These are phyloP conservation scores for Oligia strigilis DNA, from an alignment of 2,888 invertebrate genomes.

Conservation along the genomic window DNA sequence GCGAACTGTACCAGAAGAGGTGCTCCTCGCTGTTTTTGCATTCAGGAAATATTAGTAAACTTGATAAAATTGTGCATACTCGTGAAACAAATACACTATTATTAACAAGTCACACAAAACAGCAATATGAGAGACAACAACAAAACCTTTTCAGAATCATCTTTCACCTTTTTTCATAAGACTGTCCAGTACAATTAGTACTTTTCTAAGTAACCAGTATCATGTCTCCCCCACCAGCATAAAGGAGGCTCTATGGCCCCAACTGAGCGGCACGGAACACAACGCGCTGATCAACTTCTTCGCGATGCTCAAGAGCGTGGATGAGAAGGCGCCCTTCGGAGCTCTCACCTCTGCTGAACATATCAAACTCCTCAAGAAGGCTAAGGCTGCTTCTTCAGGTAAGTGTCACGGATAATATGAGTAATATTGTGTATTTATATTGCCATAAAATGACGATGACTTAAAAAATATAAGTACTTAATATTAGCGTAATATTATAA, in stretches of 20 bases:
- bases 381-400: conserved; percentile 90
- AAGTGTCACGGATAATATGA: neutral
- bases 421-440: neutral
- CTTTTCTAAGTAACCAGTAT: neutral
- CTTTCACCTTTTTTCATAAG: neutral
- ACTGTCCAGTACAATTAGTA: neutral
- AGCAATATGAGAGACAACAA: neutral
- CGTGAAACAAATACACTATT: neutral
- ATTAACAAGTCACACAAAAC: neutral
- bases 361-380: conserved; percentile 90
- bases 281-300: conserved; percentile 82
- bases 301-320: conserved; percentile 79
- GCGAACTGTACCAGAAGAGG: too few relatives aligned
- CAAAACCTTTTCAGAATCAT: neutral
- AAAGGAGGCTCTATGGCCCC: conserved; percentile 80
- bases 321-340: conserved; percentile 78
- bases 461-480: neutral
- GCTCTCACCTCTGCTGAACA: conserved; percentile 88
- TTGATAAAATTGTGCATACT: neutral
- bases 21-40: too few relatives aligned
- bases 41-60: neutral
- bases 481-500: too few relatives aligned
- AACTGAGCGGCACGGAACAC: conserved; percentile 81
- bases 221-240: conserved; percentile 74
- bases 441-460: neutral